Evolutionary conservation across 2,888 invertebrate genomes (phyloP).

Genomic region (Panopea generosa): DNA sequence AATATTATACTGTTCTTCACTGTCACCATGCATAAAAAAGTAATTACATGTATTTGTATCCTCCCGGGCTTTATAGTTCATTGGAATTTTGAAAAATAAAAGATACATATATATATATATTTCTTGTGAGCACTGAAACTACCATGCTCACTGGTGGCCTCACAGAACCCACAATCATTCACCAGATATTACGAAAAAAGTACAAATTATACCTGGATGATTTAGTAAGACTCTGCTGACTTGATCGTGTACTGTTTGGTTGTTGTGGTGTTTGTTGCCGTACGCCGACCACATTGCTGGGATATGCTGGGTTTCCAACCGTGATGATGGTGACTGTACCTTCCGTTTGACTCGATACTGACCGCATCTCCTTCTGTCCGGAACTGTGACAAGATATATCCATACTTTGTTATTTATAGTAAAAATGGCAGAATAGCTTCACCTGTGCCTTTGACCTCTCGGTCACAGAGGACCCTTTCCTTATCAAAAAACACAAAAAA

Average conservation of each 20-base stretch:
- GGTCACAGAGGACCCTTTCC: neutral
- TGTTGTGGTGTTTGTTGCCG: conserved; percentile 67
- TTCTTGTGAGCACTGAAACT: no score
- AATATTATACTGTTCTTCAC: no score
- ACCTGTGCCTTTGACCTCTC: neutral
- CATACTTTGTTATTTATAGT: neutral
- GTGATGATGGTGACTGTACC: conserved; percentile 83
- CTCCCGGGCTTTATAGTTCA: no score
- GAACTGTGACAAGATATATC: conserved; percentile 23
- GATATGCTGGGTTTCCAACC: conserved; percentile 80
- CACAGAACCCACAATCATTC: no score
- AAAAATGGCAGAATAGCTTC: neutral
- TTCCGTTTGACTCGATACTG: conserved; percentile 83
- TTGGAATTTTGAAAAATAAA: no score
- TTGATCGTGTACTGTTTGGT: conserved; percentile 68
- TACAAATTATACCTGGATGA: conserved; percentile 73
- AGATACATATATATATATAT: no score
- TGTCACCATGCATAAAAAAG: no score
- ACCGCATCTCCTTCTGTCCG: conserved; percentile 73
- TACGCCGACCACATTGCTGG: conserved; percentile 76
- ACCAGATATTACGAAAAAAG: no score
- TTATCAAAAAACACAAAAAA: neutral
- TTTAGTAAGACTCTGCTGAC: conserved; percentile 76
- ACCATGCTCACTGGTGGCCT: no score
- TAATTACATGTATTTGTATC: no score